phyloP scores from a whole-genome alignment of 1,140 invertebrate species.

The Drepana arcuata region DNA sequence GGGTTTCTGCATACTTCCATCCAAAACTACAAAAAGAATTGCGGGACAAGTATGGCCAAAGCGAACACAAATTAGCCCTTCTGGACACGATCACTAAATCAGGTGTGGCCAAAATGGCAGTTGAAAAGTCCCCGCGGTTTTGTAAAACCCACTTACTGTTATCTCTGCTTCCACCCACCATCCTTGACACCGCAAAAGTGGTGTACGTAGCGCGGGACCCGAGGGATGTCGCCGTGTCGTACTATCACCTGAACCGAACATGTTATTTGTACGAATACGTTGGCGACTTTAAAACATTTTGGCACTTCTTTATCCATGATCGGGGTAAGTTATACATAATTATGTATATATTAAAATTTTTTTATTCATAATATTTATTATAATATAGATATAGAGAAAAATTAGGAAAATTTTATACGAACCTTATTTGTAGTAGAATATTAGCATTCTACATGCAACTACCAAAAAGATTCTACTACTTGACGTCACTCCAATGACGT shows the following conservation, averaged over 20 bases:
- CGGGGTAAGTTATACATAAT: slow-evolving; percentile 82
- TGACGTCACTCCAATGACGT: too few species aligned
- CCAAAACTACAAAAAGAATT: slow-evolving; percentile 44
- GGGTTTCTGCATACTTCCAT: slow-evolving; percentile 53
- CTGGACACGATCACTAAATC: slow-evolving; percentile 32
- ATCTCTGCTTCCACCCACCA: slow-evolving; percentile 76
- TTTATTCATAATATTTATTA: too few species aligned
- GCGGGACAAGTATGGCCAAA: slow-evolving; percentile 68
- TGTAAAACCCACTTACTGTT: slow-evolving; percentile 52
- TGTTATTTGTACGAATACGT: slow-evolving; percentile 81
- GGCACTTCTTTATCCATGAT: slow-evolving; percentile 82
- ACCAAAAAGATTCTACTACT: too few species aligned
- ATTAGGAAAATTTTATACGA: too few species aligned
- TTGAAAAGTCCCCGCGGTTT: slow-evolving; percentile 62
- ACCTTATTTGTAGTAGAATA: too few species aligned
- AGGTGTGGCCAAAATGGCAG: slow-evolving; percentile 30
- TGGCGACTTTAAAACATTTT: slow-evolving; percentile 83
- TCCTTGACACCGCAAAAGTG: slow-evolving; percentile 76
- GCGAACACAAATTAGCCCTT: slow-evolving; percentile 49
- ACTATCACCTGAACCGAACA: slow-evolving; percentile 83
- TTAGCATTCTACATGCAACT: too few species aligned
- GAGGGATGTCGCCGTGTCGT: slow-evolving; percentile 89
- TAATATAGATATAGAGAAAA: too few species aligned
- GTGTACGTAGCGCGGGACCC: slow-evolving; percentile 87
- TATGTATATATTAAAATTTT: too few species aligned